Percentiles rank a stretch among this genome's conserved stretches.
These are phyloP conservation scores for Pygoscelis antarcticus DNA, from an alignment of 2,113 vertebrate genomes.

Conservation along the genomic window DNA sequence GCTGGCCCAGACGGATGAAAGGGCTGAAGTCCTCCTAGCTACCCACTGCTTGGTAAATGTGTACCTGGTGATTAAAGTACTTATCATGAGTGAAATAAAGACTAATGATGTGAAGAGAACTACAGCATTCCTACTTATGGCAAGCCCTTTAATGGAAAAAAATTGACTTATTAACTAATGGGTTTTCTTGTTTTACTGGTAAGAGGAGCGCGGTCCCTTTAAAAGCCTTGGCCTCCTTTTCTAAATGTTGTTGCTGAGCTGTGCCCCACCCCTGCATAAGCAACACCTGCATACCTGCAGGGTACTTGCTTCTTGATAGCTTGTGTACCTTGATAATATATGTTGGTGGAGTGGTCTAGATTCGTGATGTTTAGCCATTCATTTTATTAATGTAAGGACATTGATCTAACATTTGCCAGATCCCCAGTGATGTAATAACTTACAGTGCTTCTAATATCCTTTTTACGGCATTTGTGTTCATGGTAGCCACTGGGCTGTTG, in stretches of 20 bases:
- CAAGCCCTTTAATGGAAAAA: neutral
- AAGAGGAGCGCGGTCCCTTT: conserved; percentile 31
- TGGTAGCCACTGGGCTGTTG: neutral
- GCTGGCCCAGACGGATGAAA: accelerated
- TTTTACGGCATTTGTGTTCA: neutral
- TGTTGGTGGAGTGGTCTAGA: conserved; percentile 1
- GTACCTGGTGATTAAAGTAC: neutral
- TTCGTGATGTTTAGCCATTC: neutral
- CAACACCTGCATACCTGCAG: conserved; percentile 70
- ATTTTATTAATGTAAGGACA: neutral
- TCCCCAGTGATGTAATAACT: neutral
- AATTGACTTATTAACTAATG: neutral
- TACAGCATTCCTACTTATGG: neutral
- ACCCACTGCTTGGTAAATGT: neutral
- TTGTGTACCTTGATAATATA: conserved; percentile 27
- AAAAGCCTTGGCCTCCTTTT: conserved; percentile 53
- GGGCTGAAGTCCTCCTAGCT: neutral
- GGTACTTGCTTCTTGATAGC: conserved; percentile 46
- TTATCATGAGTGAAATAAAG: neutral
- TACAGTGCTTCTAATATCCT: neutral
- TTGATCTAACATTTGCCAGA: neutral
- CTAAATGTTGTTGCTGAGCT: neutral
- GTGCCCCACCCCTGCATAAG: conserved; percentile 53
- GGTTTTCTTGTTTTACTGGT: neutral
- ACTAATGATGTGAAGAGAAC: neutral